Conservation (phyloP, 2,888 invertebrate species). For the Andrena chrysosceles region DNA sequence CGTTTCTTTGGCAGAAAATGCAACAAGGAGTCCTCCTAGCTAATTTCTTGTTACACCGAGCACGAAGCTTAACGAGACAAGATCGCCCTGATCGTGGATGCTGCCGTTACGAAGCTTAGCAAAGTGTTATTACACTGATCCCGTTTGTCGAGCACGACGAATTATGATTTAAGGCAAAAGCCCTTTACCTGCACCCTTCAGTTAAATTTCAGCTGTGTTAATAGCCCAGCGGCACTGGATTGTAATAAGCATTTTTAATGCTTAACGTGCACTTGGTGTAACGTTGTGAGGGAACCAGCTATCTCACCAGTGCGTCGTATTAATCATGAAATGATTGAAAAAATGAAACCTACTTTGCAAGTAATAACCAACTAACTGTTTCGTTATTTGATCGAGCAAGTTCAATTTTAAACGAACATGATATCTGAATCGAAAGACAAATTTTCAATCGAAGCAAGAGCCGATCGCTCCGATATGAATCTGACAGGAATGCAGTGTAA, state of each 20-base stretch:
- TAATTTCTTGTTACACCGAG: conserved; percentile 27
- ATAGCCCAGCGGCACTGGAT: neutral
- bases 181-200: neutral
- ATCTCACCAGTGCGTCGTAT: too few relatives aligned
- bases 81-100: conserved; percentile 29
- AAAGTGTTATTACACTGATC: conserved; percentile 42
- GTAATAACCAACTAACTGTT: too few relatives aligned
- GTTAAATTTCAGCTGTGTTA: neutral
- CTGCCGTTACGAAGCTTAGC: conserved; percentile 26
- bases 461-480: neutral
- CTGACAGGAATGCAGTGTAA: neutral
- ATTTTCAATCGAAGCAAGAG: neutral
- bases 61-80: conserved; percentile 26
- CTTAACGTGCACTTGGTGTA: too few relatives aligned
- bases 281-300: neutral
- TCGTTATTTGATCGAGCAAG: too few relatives aligned
- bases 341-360: too few relatives aligned
- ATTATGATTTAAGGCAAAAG: conserved; percentile 16
- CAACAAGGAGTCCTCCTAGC: neutral
- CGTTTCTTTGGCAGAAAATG: neutral
- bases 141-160: conserved; percentile 25
- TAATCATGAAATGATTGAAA: too few relatives aligned
- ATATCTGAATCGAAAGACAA: neutral
- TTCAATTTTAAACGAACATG: too few relatives aligned
- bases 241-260: neutral